phyloP scores from a whole-genome alignment of 2,113 vertebrate genomes.

The Penelope pileata region DNA sequence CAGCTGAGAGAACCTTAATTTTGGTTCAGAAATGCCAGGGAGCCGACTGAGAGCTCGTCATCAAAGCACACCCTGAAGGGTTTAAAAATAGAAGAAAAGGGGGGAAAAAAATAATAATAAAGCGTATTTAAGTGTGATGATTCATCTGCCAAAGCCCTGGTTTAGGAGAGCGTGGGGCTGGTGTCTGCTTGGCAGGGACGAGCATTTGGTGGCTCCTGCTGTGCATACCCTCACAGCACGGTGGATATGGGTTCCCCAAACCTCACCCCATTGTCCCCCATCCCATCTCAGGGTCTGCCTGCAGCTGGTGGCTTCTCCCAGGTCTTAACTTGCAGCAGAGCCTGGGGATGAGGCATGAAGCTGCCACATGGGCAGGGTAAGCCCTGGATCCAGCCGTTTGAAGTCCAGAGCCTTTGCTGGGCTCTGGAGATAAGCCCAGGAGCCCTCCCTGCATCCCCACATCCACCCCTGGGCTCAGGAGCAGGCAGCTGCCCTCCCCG shows the following conservation, averaged over 20 bases:
- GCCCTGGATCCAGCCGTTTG: not conserved
- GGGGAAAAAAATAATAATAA: not conserved
- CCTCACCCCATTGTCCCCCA: not conserved
- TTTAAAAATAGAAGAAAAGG: conserved; percentile 54
- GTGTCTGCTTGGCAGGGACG: not conserved
- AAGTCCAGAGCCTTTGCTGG: not conserved
- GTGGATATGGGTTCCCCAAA: not conserved
- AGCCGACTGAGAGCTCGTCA: conserved; percentile 10
- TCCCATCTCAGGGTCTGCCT: not conserved
- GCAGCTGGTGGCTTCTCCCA: not conserved
- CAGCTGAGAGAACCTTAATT: conserved; percentile 10
- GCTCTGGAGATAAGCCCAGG: not conserved
- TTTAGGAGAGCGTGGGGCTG: not conserved
- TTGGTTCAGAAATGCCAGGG: conserved; percentile 31
- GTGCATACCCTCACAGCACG: not conserved
- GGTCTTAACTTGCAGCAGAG: not conserved
- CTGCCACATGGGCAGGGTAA: not conserved
- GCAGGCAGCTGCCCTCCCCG: not conserved
- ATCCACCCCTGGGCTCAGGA: not conserved
- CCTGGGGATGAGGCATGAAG: not conserved
- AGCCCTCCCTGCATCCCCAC: not conserved
- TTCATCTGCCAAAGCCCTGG: not conserved
- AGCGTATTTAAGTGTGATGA: conserved; percentile 11
- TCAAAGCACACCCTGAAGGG: conserved; percentile 23
- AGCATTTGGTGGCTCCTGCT: not conserved